phyloP scores from a whole-genome alignment of 2,797 vertebrate genomes.

The Meriones psammophilus region DNA sequence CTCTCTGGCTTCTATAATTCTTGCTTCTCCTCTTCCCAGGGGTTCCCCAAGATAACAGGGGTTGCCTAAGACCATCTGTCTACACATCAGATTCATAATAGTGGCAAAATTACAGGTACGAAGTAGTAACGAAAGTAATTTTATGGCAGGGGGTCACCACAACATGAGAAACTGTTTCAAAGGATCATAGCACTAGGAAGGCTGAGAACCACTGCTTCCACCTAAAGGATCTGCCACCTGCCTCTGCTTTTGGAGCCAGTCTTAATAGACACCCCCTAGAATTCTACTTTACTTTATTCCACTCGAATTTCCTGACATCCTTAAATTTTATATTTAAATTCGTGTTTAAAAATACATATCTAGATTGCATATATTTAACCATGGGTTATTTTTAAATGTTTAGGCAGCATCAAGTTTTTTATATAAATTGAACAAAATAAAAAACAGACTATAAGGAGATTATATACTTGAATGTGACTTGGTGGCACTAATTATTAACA shows the following conservation, averaged over 20 bases:
- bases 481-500: slow-evolving; percentile 39
- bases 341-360: slow-evolving; percentile 28
- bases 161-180: neutral
- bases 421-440: slow-evolving; percentile 54
- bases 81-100: neutral
- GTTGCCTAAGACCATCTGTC: neutral
- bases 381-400: slow-evolving; percentile 59
- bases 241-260: slow-evolving; percentile 30
- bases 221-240: neutral
- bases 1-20: neutral
- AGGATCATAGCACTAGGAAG: neutral
- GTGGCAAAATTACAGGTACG: neutral
- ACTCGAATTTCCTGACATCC: slow-evolving; percentile 65
- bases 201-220: neutral
- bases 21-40: too few species aligned
- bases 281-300: slow-evolving; percentile 9
- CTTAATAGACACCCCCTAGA: slow-evolving; percentile 64
- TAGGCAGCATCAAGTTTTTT: slow-evolving; percentile 10
- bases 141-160: neutral
- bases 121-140: too few species aligned
- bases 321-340: slow-evolving; percentile 69
- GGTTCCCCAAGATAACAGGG: neutral
- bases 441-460: slow-evolving; percentile 28
- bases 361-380: slow-evolving; percentile 61
- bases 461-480: slow-evolving; percentile 24